Evolutionary conservation across 1,140 invertebrate genomes (phyloP).

Genomic region (Sarcophaga peregrina): DNA sequence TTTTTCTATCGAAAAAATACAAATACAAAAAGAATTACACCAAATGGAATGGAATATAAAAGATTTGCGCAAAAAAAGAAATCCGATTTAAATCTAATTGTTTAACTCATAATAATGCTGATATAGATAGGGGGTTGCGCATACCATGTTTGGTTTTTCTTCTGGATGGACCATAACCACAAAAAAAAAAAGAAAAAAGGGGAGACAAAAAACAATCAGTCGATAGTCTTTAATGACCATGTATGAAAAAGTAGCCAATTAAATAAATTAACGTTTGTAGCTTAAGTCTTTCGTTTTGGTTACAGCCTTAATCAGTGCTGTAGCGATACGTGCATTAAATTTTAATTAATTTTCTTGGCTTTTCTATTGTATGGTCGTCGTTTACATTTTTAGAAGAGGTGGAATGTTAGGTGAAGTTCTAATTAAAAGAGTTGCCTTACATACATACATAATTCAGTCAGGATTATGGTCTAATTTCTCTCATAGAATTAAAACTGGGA

Average conservation of each 20-base stretch:
- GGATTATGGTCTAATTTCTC: no score
- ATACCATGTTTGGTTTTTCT: background rate
- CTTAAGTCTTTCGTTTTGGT: conserved; percentile 12
- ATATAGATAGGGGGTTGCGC: background rate
- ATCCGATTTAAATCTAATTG: conserved; percentile 27
- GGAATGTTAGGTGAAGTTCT: no score
- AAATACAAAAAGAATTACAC: background rate
- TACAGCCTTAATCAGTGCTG: no score
- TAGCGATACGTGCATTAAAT: no score
- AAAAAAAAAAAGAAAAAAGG: no score
- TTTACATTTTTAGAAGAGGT: no score
- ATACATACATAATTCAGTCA: no score
- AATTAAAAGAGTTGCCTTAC: no score
- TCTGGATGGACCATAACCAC: background rate
- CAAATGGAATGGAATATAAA: background rate
- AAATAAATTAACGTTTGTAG: background rate
- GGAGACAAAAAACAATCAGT: background rate
- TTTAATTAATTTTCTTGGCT: no score
- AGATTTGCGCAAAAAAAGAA: background rate
- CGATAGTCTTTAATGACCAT: background rate
- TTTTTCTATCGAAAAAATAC: background rate
- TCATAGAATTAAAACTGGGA: no score
- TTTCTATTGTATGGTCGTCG: no score
- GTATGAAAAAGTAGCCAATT: background rate
- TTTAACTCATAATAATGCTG: background rate